These are phyloP conservation scores for Alexandromys oeconomus DNA, from an alignment of 2,797 vertebrate species.

Conservation along the genomic window DNA sequence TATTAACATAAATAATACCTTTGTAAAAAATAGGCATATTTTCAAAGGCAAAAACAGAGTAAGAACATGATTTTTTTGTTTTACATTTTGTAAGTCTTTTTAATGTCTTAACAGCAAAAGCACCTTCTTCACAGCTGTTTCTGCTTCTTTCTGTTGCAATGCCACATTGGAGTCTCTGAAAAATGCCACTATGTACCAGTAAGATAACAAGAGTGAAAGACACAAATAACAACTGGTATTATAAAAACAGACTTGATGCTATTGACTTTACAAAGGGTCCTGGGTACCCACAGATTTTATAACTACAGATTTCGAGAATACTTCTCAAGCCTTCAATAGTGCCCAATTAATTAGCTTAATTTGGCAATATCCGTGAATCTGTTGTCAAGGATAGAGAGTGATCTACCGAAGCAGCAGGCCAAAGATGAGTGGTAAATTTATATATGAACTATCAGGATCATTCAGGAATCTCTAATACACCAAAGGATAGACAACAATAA, in stretches of 20 bases:
- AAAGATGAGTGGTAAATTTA: not conserved
- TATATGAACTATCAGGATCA: not conserved
- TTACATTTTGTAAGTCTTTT: conserved; percentile 12
- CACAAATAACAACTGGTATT: not conserved
- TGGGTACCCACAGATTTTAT: not conserved
- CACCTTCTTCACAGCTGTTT: not conserved
- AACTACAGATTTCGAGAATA: conserved; percentile 15
- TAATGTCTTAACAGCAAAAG: not conserved
- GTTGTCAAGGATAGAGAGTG: not conserved
- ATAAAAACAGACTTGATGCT: not conserved
- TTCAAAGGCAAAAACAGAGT: conserved; percentile 46
- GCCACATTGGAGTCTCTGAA: not conserved
- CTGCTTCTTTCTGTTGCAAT: not conserved
- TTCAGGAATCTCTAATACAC: not conserved
- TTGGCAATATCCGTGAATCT: not conserved
- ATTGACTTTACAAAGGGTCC: not conserved
- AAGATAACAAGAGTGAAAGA: not conserved
- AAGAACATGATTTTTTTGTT: conserved; percentile 32
- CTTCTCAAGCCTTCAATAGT: not conserved
- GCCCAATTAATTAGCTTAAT: not conserved
- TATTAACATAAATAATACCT: conserved; percentile 69
- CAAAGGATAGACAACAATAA: not conserved
- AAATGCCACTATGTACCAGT: not conserved
- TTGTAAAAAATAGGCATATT: conserved; percentile 58
- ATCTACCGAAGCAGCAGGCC: not conserved